phyloP scores from a whole-genome alignment of 2,113 vertebrate genomes.

The Notarius quadriscutis region DNA sequence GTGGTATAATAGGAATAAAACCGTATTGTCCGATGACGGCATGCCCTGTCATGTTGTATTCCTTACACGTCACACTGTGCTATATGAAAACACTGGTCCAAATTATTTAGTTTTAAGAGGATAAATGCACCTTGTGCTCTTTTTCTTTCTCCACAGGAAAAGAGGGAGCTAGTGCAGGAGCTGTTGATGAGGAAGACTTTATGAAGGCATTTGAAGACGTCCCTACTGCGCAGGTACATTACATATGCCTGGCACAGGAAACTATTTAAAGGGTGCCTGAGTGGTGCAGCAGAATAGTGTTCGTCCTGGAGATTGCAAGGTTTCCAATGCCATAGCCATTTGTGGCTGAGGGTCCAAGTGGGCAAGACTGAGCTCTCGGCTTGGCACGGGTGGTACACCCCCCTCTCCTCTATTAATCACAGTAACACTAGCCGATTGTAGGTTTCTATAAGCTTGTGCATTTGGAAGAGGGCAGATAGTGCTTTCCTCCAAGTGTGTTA shows the following conservation, averaged over 20 bases:
- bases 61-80: neutral
- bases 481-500: neutral
- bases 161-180: conserved; percentile 86
- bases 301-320: neutral
- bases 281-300: neutral
- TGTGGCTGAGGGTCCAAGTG: neutral
- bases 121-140: neutral
- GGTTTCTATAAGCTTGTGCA: neutral
- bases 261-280: neutral
- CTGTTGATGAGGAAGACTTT: conserved; percentile 96
- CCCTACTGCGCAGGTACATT: conserved; percentile 82
- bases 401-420: neutral
- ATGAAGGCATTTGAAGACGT: conserved; percentile 95
- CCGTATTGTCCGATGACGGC: neutral
- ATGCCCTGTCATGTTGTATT: neutral
- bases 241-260: neutral
- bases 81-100: neutral
- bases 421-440: neutral
- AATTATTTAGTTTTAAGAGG: neutral
- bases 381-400: neutral
- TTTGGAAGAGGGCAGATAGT: neutral
- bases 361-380: neutral
- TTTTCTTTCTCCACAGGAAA: conserved; percentile 66
- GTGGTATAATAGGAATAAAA: neutral
- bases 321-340: neutral